These are phyloP conservation scores for Gallinago jamesoni DNA, from an alignment of 2,113 vertebrate genomes.

Conservation along the genomic window DNA sequence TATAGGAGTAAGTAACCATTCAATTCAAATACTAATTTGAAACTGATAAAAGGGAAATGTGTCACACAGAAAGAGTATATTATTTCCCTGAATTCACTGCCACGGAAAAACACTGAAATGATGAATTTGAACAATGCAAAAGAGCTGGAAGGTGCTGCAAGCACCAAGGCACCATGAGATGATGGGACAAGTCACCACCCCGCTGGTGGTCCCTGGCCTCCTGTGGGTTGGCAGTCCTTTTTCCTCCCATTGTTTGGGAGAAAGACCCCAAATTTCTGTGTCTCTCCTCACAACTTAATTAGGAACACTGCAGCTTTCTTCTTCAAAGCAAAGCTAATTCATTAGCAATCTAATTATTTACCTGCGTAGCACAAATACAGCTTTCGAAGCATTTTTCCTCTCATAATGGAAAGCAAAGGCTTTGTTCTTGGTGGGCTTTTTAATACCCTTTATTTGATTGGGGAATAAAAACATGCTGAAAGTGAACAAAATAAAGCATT, in stretches of 20 bases:
- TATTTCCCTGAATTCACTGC: not conserved
- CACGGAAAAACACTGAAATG: not conserved
- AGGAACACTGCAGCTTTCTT: not conserved
- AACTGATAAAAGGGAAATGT: not conserved
- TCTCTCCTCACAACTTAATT: not conserved
- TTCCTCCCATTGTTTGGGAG: not conserved
- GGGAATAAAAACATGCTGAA: slow-evolving; percentile 63
- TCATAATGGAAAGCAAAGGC: slow-evolving; percentile 9
- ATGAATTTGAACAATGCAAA: not conserved
- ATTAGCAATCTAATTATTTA: slow-evolving; percentile 68
- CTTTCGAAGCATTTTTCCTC: slow-evolving; percentile 58
- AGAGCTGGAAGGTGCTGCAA: not conserved
- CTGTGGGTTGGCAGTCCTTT: not conserved
- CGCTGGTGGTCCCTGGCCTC: fast-evolving
- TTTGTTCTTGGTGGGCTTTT: slow-evolving; percentile 54
- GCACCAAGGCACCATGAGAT: not conserved
- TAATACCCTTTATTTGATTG: slow-evolving; percentile 40
- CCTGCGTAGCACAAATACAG: slow-evolving; percentile 34
- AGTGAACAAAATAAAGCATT: slow-evolving; percentile 41
- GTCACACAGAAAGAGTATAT: not conserved
- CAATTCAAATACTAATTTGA: slow-evolving; percentile 20
- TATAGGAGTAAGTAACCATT: not conserved
- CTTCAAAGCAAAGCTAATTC: slow-evolving; percentile 45
- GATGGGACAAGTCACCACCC: not conserved
- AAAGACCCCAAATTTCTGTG: not conserved